phyloP scores from a whole-genome alignment of 2,113 vertebrate species.

The Solea solea region DNA sequence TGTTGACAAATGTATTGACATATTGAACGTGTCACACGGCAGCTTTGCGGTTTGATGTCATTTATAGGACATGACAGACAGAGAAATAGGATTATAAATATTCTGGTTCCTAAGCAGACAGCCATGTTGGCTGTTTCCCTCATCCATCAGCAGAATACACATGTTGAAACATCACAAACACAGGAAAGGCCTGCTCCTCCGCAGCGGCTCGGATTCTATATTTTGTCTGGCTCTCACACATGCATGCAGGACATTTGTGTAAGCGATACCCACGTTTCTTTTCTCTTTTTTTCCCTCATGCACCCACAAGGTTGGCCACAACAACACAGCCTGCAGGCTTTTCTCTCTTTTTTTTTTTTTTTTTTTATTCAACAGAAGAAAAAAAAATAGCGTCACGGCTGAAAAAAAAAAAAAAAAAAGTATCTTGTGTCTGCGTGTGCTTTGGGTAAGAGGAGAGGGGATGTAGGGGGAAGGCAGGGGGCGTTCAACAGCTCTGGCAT shows the following conservation, averaged over 20 bases:
- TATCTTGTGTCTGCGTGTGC: slow-evolving; percentile 78
- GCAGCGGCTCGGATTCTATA: slow-evolving; percentile 65
- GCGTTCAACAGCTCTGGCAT: slow-evolving; percentile 82
- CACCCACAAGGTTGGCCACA: slow-evolving; percentile 83
- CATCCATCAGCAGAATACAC: slow-evolving; percentile 47
- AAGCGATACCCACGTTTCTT: slow-evolving; percentile 78
- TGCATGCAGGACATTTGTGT: slow-evolving; percentile 69
- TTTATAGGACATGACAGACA: neutral
- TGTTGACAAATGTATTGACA: neutral
- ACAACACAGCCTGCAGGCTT: slow-evolving; percentile 81
- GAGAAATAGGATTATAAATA: neutral
- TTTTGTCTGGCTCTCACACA: slow-evolving; percentile 69
- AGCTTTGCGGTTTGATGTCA: slow-evolving; percentile 1
- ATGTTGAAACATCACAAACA: slow-evolving; percentile 57
- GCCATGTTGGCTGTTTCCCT: slow-evolving; percentile 25
- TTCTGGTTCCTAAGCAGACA: slow-evolving; percentile 10
- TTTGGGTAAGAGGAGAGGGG: slow-evolving; percentile 73
- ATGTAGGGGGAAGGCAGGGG: slow-evolving; percentile 58
- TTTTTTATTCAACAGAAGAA: slow-evolving; percentile 57
- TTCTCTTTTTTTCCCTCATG: slow-evolving; percentile 70
- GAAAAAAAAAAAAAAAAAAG: slow-evolving; percentile 43
- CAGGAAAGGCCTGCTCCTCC: slow-evolving; percentile 60
- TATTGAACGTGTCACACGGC: neutral
- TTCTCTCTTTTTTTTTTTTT: slow-evolving; percentile 41
- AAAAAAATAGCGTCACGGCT: slow-evolving; percentile 79